Conservation (phyloP, 2,797 vertebrate species). For the Tinamus major region DNA sequence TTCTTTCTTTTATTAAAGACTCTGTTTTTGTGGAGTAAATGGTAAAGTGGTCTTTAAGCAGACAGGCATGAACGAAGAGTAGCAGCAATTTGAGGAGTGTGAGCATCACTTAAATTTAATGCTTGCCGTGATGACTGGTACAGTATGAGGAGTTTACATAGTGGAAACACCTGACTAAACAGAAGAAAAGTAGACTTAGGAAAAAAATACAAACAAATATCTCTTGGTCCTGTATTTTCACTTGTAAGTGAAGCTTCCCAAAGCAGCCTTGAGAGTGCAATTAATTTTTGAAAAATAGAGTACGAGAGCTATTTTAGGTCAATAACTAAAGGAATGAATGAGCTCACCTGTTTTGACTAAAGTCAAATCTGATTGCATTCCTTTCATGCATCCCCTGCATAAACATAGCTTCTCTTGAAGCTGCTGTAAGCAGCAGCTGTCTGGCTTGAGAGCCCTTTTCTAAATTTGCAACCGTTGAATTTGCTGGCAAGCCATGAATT, state of each 20-base stretch:
- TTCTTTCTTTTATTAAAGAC: neutral
- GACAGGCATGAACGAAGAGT: neutral
- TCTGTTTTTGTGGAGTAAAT: neutral
- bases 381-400: neutral
- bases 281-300: neutral
- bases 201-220: neutral
- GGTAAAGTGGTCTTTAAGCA: neutral
- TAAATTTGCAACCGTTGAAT: neutral
- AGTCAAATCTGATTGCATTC: neutral
- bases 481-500: neutral
- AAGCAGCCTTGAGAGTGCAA: neutral
- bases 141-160: neutral
- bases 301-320: neutral
- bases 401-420: neutral
- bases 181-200: neutral
- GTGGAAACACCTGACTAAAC: neutral
- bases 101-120: neutral
- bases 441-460: neutral
- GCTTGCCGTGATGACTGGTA: neutral
- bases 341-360: too few relatives aligned
- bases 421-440: neutral
- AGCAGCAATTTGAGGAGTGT: neutral
- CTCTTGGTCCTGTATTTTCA: too few relatives aligned
- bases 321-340: neutral
- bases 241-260: neutral